A percentile compares a stretch with the other conserved stretches of the same genome.
These are phyloP conservation scores for Sebastes hubbsi DNA, from an alignment of 2,797 vertebrate species.

Conservation along the genomic window DNA sequence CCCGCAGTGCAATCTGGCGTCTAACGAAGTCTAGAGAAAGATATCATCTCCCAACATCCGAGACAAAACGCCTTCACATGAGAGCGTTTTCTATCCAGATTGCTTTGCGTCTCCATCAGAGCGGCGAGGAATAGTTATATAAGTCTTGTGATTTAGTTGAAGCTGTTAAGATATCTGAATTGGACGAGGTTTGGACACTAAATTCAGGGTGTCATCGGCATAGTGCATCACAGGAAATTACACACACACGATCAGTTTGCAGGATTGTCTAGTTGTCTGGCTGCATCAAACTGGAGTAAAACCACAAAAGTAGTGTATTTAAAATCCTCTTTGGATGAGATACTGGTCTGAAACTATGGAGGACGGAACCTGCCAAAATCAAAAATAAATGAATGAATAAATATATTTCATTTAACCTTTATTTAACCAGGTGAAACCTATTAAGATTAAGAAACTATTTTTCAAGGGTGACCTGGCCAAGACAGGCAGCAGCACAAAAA, in stretches of 20 bases:
- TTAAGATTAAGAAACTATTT: no score
- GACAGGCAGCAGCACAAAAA: no score
- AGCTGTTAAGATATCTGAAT: not conserved
- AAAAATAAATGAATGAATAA: no score
- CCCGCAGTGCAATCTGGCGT: not conserved
- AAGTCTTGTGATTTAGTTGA: not conserved
- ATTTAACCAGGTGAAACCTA: no score
- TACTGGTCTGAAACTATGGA: not conserved
- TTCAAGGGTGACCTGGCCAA: no score
- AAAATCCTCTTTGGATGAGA: not conserved
- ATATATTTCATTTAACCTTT: no score
- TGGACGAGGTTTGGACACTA: not conserved
- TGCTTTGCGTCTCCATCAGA: not conserved
- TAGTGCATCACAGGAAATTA: not conserved
- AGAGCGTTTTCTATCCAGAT: conserved; percentile 2
- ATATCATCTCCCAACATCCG: conserved; percentile 24
- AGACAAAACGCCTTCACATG: not conserved
- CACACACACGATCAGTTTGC: not conserved
- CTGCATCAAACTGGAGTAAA: not conserved
- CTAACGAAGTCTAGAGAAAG: conserved; percentile 31
- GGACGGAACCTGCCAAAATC: no score
- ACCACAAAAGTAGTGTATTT: not conserved
- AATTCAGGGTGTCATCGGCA: not conserved
- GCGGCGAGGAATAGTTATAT: no score
- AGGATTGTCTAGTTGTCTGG: not conserved